Evolutionary conservation across 2,888 invertebrate genomes (phyloP).

Genomic region (Limnephilus marmoratus): DNA sequence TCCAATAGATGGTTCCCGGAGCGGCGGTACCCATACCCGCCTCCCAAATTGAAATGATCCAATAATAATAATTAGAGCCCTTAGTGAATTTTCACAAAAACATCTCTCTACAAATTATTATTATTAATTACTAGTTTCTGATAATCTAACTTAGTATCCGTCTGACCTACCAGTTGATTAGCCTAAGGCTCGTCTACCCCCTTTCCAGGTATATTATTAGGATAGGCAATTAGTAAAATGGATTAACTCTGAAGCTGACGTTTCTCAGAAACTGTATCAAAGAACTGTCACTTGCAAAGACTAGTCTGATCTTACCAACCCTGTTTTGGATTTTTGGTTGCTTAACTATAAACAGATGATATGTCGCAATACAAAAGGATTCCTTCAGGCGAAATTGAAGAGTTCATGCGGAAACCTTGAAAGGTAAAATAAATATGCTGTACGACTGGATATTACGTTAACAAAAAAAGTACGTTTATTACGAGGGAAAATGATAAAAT

Average conservation of each 20-base stretch:
- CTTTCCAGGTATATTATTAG: neutral
- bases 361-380: neutral
- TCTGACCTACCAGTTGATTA: constrained; percentile 6
- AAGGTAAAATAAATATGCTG: neutral
- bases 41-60: too few relatives aligned
- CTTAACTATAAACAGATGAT: neutral
- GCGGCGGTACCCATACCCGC: too few relatives aligned
- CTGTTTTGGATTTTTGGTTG: neutral
- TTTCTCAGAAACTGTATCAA: constrained; percentile 15
- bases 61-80: too few relatives aligned
- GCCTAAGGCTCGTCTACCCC: neutral
- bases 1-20: too few relatives aligned
- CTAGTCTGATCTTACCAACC: neutral
- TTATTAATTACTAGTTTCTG: too few relatives aligned
- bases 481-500: neutral
- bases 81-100: too few relatives aligned
- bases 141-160: constrained; percentile 12
- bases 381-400: neutral
- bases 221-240: constrained; percentile 35
- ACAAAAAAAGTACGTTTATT: neutral
- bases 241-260: constrained; percentile 18
- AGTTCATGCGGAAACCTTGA: neutral
- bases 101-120: too few relatives aligned
- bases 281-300: constrained; percentile 26
- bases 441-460: neutral